Percentiles rank a stretch among this genome's conserved stretches.
These are phyloP conservation scores for Drosophila silvestris DNA, from an alignment of 2,888 invertebrate species.

Conservation along the genomic window DNA sequence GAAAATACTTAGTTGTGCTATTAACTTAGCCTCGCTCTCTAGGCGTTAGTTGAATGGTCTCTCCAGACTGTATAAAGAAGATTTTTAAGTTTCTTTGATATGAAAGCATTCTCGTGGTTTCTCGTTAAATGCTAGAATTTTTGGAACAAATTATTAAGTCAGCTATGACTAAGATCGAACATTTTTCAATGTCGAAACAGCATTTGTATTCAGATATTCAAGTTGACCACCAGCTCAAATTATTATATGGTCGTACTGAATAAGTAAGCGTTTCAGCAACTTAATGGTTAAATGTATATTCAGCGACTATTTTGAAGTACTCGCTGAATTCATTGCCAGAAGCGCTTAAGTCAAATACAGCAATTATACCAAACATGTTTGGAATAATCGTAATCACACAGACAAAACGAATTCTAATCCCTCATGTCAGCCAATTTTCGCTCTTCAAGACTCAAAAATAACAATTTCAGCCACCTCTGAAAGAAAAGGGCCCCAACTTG, in stretches of 20 bases:
- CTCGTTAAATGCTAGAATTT: neutral
- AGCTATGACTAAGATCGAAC: neutral
- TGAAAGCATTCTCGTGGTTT: neutral
- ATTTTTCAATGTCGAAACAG: neutral
- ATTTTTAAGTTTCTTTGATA: neutral
- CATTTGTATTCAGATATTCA: neutral
- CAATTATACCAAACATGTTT: neutral
- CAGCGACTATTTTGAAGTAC: neutral
- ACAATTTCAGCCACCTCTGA: too few relatives aligned
- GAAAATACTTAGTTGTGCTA: constrained; percentile 17
- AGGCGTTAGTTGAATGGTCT: neutral
- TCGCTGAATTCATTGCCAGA: too few relatives aligned
- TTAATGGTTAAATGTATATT: neutral
- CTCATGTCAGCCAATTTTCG: neutral
- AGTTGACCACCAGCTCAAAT: neutral
- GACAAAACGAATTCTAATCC: neutral
- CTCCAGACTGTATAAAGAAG: too few relatives aligned
- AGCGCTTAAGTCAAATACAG: neutral
- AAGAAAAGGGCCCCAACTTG: too few relatives aligned
- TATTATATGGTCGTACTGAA: neutral
- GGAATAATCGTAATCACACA: neutral
- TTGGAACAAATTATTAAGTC: neutral
- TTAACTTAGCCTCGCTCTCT: neutral
- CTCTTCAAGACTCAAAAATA: neutral
- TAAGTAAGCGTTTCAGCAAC: neutral